These are phyloP conservation scores for Eupsilia transversa DNA, from an alignment of 2,888 invertebrate species.

Conservation along the genomic window DNA sequence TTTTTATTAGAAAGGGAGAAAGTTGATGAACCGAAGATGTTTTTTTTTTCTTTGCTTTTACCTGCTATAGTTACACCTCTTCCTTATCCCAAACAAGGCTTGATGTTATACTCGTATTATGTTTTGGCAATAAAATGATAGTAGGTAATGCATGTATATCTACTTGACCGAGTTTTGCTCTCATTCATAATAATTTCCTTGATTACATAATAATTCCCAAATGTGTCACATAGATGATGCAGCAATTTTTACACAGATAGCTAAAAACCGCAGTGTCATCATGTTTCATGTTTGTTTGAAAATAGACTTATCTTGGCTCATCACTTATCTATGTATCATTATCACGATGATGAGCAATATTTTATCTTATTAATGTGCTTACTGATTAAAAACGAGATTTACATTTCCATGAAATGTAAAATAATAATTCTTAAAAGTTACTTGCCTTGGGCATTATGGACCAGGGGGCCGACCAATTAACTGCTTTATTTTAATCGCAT, in stretches of 20 bases:
- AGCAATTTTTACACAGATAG: not conserved
- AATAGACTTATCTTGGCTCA: not conserved
- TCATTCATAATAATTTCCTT: not conserved
- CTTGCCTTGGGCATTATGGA: not conserved
- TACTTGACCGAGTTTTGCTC: not conserved
- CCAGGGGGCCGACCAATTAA: no score
- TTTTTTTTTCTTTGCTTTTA: no score
- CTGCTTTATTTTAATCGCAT: not conserved
- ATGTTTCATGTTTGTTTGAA: not conserved
- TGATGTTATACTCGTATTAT: not conserved
- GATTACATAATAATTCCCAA: not conserved
- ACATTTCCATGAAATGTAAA: not conserved
- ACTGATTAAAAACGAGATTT: not conserved
- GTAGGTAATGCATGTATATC: not conserved
- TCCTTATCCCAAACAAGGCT: not conserved
- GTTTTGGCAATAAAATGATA: not conserved
- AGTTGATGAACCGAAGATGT: not conserved
- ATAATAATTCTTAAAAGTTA: not conserved
- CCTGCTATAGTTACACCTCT: not conserved
- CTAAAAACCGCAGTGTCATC: not conserved
- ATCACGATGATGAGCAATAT: not conserved
- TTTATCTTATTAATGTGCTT: not conserved
- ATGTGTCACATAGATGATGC: conserved; percentile 7
- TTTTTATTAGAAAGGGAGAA: not conserved
- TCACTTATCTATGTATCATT: not conserved